These are phyloP conservation scores for Ceratosolen solmsi DNA, from an alignment of 1,140 invertebrate species.

Conservation along the genomic window DNA sequence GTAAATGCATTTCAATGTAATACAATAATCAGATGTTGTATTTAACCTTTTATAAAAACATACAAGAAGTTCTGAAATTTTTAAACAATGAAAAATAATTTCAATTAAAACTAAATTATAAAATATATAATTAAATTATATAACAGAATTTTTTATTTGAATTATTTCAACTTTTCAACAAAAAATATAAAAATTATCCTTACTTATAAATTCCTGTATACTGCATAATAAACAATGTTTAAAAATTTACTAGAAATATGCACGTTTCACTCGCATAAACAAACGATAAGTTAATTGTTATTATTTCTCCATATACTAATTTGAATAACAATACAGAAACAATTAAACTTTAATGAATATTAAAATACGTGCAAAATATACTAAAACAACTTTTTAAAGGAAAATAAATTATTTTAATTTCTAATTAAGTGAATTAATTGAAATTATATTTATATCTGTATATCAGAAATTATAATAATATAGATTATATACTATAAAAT, in stretches of 20 bases:
- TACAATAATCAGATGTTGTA: slow-evolving; percentile 13
- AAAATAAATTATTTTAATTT: too few species aligned
- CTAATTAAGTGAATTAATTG: too few species aligned
- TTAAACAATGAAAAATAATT: background rate
- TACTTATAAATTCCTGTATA: background rate
- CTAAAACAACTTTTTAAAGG: too few species aligned
- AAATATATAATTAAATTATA: background rate
- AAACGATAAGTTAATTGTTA: background rate
- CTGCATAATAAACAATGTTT: background rate
- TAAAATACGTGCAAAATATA: too few species aligned
- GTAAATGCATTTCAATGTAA: background rate
- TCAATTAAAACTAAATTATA: background rate
- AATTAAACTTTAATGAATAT: too few species aligned
- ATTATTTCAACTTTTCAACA: background rate
- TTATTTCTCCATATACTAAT: background rate
- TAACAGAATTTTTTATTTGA: background rate
- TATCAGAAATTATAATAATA: too few species aligned
- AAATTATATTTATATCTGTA: too few species aligned
- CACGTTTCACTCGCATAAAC: background rate
- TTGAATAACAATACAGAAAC: background rate
- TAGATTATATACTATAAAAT: too few species aligned
- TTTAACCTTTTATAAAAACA: background rate
- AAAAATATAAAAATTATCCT: background rate
- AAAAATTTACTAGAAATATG: background rate
- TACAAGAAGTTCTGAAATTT: background rate